Evolutionary conservation across 2,888 invertebrate genomes (phyloP).

Genomic region (Trypoxylon attenuatum): DNA sequence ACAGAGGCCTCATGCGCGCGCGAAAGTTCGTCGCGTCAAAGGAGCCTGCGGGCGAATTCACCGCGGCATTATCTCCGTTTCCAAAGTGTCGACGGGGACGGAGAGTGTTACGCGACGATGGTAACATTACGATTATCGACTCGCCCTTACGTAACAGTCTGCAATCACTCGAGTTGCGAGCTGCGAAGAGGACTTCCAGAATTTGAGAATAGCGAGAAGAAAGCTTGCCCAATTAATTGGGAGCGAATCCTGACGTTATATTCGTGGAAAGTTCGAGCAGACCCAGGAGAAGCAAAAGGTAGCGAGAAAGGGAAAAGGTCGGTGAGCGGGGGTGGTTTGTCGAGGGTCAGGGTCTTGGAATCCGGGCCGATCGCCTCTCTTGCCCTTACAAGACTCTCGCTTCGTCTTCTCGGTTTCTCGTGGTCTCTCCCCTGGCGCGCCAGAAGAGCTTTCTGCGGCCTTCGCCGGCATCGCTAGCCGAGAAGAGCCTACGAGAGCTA

Average conservation of each 20-base stretch:
- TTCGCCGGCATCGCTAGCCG: too few species aligned
- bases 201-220: background rate
- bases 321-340: conserved; percentile 49
- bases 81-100: background rate
- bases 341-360: conserved; percentile 55
- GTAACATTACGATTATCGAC: background rate
- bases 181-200: background rate
- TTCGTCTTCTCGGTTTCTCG: background rate
- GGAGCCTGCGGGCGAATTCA: too few species aligned
- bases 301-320: background rate
- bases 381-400: conserved; percentile 10
- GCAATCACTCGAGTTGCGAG: background rate
- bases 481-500: too few species aligned
- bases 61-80: too few species aligned
- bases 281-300: conserved; percentile 1
- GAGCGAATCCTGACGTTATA: conserved; percentile 41
- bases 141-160: background rate
- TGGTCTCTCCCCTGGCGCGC: background rate
- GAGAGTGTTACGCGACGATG: background rate
- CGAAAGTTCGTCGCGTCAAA: too few species aligned
- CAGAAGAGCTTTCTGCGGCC: too few species aligned
- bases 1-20: too few species aligned
- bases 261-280: conserved; percentile 7
- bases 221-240: background rate
- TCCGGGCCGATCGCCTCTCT: conserved; percentile 32